Evolutionary conservation across 1,140 invertebrate genomes (phyloP).

Genomic region (Octopus bimaculoides): DNA sequence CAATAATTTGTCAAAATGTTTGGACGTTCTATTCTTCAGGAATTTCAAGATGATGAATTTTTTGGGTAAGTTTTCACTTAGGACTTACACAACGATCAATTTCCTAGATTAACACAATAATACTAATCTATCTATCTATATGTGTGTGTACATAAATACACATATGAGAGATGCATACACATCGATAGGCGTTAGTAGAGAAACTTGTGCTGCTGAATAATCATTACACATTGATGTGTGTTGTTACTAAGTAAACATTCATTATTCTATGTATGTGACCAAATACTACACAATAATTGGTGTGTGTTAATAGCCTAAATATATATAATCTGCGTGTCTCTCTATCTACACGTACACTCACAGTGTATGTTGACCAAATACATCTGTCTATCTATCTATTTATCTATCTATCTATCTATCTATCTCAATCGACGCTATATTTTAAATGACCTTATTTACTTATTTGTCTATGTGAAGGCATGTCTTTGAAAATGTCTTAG

Average conservation of each 20-base stretch:
- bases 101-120: background rate
- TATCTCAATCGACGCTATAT: background rate
- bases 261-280: no score
- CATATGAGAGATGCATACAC: background rate
- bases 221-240: no score
- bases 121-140: constrained; percentile 8
- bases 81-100: constrained; percentile 1
- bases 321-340: no score
- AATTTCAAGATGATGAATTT: constrained; percentile 7
- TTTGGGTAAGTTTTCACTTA: constrained; percentile 2
- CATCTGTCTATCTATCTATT: background rate
- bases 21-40: background rate
- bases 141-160: constrained; percentile 18
- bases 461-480: no score
- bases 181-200: background rate
- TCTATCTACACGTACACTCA: no score
- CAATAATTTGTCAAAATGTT: background rate
- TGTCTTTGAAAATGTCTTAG: no score
- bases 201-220: no score
- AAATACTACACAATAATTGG: no score
- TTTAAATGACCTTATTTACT: no score
- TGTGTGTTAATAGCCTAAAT: no score
- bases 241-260: no score
- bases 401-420: constrained; percentile 3
- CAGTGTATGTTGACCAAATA: no score